Percentiles rank a stretch among this genome's conserved stretches.
Conservation (phyloP, 2,797 vertebrate genomes). For the Margarornis squamiger region DNA sequence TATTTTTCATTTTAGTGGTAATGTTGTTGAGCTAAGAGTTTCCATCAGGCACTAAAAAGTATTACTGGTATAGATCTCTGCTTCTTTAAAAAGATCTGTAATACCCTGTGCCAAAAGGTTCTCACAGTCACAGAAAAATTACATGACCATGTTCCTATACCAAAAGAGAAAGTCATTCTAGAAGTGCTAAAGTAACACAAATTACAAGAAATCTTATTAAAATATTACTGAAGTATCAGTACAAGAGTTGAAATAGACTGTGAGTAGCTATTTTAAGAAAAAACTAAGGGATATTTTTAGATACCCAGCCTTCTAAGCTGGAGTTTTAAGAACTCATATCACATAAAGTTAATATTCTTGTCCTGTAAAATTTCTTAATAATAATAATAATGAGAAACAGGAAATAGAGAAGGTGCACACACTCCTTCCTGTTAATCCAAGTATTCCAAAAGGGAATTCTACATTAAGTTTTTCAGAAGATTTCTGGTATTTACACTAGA, state of each 20-base stretch:
- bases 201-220: background rate
- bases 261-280: background rate
- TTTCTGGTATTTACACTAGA: background rate
- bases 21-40: constrained; percentile 17
- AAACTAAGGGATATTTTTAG: constrained; percentile 10
- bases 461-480: background rate
- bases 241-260: background rate
- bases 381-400: background rate
- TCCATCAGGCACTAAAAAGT: constrained; percentile 27
- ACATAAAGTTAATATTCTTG: background rate
- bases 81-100: constrained; percentile 33
- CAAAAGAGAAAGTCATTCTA: background rate
- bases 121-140: background rate
- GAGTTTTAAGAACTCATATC: background rate
- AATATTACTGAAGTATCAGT: background rate
- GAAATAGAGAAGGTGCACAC: background rate
- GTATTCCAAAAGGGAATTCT: background rate
- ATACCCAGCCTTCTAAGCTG: background rate
- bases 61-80: constrained; percentile 1
- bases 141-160: background rate
- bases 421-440: background rate
- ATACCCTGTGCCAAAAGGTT: background rate
- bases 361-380: background rate
- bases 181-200: background rate
- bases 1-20: constrained; percentile 47